These are phyloP conservation scores for Anadara kagoshimensis DNA, from an alignment of 1,140 invertebrate species.

Conservation along the genomic window DNA sequence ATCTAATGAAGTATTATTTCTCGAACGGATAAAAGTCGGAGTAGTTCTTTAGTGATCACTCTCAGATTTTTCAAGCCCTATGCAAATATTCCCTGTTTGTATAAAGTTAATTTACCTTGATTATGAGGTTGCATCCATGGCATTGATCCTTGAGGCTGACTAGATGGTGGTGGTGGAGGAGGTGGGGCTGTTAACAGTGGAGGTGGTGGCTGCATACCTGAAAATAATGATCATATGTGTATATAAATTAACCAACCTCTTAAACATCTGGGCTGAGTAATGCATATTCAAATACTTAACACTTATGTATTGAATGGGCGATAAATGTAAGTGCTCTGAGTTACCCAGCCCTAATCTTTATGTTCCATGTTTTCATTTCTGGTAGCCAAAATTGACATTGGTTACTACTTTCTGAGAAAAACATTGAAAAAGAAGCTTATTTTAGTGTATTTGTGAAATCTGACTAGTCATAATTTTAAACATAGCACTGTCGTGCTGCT, in stretches of 20 bases:
- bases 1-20: constrained; percentile 2
- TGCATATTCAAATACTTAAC: background rate
- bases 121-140: constrained; percentile 65
- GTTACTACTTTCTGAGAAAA: background rate
- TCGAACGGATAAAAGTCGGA: background rate
- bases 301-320: background rate
- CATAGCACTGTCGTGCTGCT: too few species aligned
- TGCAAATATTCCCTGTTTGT: background rate
- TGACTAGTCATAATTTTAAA: too few species aligned
- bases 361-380: background rate
- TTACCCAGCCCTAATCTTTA: background rate
- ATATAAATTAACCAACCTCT: too few species aligned
- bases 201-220: constrained; percentile 64
- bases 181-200: constrained; percentile 64
- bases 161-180: constrained; percentile 59
- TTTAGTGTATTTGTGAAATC: too few species aligned
- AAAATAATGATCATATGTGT: constrained; percentile 12
- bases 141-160: constrained; percentile 32
- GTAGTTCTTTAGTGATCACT: background rate
- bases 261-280: too few species aligned
- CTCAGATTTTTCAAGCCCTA: background rate
- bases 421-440: too few species aligned
- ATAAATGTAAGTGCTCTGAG: background rate
- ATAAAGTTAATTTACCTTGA: constrained; percentile 38
- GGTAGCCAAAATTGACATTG: too few species aligned